A percentile compares a stretch with the other conserved stretches of the same genome.
Conservation (phyloP, 1,140 invertebrate genomes). For the Drosophila sp. region DNA sequence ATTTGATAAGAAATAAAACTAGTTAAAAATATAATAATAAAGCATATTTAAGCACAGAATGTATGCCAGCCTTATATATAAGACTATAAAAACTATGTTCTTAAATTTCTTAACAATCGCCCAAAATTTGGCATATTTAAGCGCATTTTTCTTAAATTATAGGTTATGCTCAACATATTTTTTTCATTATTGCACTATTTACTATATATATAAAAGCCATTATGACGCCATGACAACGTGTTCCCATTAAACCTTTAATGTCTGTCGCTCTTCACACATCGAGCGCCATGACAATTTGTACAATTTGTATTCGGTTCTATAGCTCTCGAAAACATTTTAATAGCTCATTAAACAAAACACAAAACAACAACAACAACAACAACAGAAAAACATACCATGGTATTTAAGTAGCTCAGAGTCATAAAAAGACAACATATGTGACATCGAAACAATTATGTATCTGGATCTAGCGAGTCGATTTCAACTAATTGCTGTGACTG, state of each 20-base stretch:
- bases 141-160: too few species aligned
- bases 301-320: neutral
- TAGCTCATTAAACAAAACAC: constrained; percentile 64
- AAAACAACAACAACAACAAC: constrained; percentile 22
- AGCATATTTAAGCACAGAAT: too few species aligned
- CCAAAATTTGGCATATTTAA: neutral
- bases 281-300: constrained; percentile 28
- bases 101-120: neutral
- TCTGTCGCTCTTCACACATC: constrained; percentile 33
- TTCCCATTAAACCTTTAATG: constrained; percentile 32
- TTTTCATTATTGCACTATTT: constrained; percentile 8
- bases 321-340: constrained; percentile 52
- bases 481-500: constrained; percentile 69
- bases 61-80: too few species aligned
- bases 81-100: neutral
- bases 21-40: too few species aligned
- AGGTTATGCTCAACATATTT: neutral
- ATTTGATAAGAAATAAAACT: neutral
- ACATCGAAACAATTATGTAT: constrained; percentile 45
- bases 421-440: constrained; percentile 67
- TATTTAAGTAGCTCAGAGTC: constrained; percentile 67
- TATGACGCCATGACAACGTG: constrained; percentile 7
- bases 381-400: constrained; percentile 43
- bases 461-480: constrained; percentile 50
- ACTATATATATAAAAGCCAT: neutral